Conservation (phyloP, 1,140 invertebrate genomes). For the Scaptomyza pallida region DNA sequence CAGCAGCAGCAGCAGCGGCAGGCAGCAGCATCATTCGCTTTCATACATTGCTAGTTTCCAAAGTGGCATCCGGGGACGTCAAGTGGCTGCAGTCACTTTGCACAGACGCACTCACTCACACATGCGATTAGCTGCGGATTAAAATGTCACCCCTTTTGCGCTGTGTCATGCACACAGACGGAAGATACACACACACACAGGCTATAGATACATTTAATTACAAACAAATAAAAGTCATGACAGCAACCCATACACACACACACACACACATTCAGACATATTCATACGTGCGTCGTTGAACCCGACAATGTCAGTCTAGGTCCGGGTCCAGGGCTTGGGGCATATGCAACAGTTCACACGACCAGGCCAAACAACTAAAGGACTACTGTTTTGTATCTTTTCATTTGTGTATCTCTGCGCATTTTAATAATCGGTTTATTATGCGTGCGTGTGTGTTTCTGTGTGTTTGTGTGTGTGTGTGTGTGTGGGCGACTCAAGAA, state of each 20-base stretch:
- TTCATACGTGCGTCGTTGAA: constrained; percentile 23
- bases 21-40: constrained; percentile 1
- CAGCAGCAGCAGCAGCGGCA: no score
- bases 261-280: not conserved
- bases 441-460: constrained; percentile 26
- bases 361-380: constrained; percentile 35
- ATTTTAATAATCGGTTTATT: constrained; percentile 81
- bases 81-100: constrained; percentile 76
- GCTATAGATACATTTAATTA: constrained; percentile 80
- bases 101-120: constrained; percentile 52
- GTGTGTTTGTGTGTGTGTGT: constrained; percentile 19
- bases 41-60: constrained; percentile 18
- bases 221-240: constrained; percentile 83
- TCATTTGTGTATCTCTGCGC: constrained; percentile 50
- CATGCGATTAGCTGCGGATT: constrained; percentile 83
- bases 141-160: constrained; percentile 83
- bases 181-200: constrained; percentile 8
- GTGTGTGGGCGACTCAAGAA: constrained; percentile 37
- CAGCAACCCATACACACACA: constrained; percentile 49
- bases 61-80: constrained; percentile 27
- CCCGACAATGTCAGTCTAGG: constrained; percentile 17
- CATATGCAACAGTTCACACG: constrained; percentile 80
- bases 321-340: constrained; percentile 34
- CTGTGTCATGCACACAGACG: constrained; percentile 56
- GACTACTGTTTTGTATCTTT: constrained; percentile 43